A percentile compares a stretch with the other conserved stretches of the same genome.
phyloP scores from a whole-genome alignment of 2,113 vertebrate genomes.

The Planiliza haematocheilus region DNA sequence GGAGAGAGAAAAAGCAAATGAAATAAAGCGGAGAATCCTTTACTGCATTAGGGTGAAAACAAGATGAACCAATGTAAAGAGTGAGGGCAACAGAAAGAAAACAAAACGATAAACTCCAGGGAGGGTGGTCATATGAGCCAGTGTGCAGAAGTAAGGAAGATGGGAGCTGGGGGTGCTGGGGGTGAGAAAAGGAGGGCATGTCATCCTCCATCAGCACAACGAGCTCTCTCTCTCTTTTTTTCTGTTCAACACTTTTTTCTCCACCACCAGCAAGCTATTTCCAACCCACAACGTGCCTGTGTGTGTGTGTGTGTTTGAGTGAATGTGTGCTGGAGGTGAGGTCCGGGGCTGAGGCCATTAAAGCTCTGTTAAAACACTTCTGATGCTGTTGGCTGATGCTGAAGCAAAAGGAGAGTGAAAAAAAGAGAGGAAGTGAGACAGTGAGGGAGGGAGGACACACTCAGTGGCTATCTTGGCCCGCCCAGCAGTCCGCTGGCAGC shows the following conservation, averaged over 20 bases:
- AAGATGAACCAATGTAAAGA: slow-evolving; percentile 10
- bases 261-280: slow-evolving; percentile 86
- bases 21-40: not conserved
- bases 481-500: slow-evolving; percentile 86
- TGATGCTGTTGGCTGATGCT: slow-evolving; percentile 94
- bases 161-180: slow-evolving; percentile 31
- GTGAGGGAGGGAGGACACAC: slow-evolving; percentile 66
- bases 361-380: slow-evolving; percentile 99
- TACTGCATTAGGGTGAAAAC: slow-evolving; percentile 1
- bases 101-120: slow-evolving; percentile 26
- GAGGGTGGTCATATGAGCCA: slow-evolving; percentile 27
- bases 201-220: slow-evolving; percentile 83
- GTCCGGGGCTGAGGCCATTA: slow-evolving; percentile 92
- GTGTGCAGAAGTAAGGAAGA: slow-evolving; percentile 25
- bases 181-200: slow-evolving; percentile 87
- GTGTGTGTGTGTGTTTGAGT: slow-evolving; percentile 31
- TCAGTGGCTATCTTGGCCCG: slow-evolving; percentile 86
- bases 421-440: slow-evolving; percentile 60
- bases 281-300: slow-evolving; percentile 74
- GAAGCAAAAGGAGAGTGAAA: slow-evolving; percentile 68
- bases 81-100: not conserved
- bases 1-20: not conserved
- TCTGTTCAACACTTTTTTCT: slow-evolving; percentile 79
- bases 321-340: slow-evolving; percentile 80
- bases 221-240: slow-evolving; percentile 43